Conservation (phyloP, 2,888 invertebrate genomes). For the Scaeva pyrastri region DNA sequence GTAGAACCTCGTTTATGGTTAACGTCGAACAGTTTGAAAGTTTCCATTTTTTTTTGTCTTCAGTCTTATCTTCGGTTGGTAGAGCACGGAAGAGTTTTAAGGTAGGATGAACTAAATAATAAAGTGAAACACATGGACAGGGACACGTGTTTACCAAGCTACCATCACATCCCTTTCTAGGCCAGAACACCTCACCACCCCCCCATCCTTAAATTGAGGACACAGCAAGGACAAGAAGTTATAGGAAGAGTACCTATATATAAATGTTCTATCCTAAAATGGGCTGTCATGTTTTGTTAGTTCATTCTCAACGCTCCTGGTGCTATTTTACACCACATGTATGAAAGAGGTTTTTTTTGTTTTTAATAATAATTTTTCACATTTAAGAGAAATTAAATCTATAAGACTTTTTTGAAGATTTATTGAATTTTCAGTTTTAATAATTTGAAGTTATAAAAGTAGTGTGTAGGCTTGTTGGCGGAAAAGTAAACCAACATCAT, state of each 20-base stretch:
- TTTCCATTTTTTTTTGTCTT: conserved; percentile 16
- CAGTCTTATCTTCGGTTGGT: not conserved
- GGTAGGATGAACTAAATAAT: conserved; percentile 33
- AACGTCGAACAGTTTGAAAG: conserved; percentile 56
- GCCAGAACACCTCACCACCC: too few species aligned
- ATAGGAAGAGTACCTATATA: not conserved
- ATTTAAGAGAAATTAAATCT: too few species aligned
- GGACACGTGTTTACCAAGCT: conserved; percentile 32
- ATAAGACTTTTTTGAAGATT: too few species aligned
- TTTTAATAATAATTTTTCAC: not conserved
- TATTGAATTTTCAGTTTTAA: too few species aligned
- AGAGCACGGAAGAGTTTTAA: conserved; percentile 9
- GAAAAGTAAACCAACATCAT: too few species aligned
- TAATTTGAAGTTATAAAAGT: too few species aligned
- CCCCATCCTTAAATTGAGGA: not conserved
- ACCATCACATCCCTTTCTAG: not conserved
- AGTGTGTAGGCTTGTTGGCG: too few species aligned
- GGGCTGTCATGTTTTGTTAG: conserved; percentile 29
- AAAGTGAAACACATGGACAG: conserved; percentile 33
- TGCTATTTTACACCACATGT: conserved; percentile 11
- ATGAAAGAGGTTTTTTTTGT: not conserved
- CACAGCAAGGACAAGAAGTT: not conserved
- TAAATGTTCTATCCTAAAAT: conserved; percentile 22
- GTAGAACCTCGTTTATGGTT: conserved; percentile 35
- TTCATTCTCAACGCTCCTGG: not conserved